Percentiles rank a stretch among this genome's conserved stretches.
phyloP scores from a whole-genome alignment of 2,888 invertebrate species.

The Cephus rjabovi region DNA sequence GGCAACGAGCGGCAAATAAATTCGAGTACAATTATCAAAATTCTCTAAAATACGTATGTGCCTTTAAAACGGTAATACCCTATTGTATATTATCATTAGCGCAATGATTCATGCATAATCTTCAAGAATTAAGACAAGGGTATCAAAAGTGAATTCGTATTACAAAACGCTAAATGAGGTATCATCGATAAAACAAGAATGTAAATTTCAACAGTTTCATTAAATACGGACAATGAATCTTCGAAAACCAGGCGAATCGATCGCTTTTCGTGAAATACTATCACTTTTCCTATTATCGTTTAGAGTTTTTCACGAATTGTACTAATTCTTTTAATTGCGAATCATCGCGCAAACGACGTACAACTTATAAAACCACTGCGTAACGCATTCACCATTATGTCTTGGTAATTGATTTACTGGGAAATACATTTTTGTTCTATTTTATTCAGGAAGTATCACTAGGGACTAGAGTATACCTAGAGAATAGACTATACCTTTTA shows the following conservation, averaged over 20 bases:
- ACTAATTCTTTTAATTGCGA: background rate
- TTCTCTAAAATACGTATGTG: background rate
- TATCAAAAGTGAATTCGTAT: background rate
- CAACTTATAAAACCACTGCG: background rate
- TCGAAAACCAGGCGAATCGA: background rate
- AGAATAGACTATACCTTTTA: background rate
- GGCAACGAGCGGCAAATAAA: constrained; percentile 56
- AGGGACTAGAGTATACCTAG: background rate
- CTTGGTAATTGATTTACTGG: background rate
- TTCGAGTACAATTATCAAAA: background rate
- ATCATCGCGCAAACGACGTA: background rate
- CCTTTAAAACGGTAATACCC: background rate
- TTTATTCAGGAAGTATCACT: background rate
- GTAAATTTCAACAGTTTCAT: background rate
- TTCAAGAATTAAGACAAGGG: background rate
- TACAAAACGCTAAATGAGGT: background rate
- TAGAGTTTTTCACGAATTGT: background rate
- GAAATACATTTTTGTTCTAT: background rate
- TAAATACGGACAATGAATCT: background rate
- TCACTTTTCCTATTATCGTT: background rate
- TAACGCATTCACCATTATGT: background rate
- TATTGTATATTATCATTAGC: background rate
- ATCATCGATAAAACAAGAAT: background rate
- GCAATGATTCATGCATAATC: background rate
- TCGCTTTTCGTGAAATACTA: background rate